These are phyloP conservation scores for Scolopax rusticola DNA, from an alignment of 2,797 vertebrate genomes.

Conservation along the genomic window DNA sequence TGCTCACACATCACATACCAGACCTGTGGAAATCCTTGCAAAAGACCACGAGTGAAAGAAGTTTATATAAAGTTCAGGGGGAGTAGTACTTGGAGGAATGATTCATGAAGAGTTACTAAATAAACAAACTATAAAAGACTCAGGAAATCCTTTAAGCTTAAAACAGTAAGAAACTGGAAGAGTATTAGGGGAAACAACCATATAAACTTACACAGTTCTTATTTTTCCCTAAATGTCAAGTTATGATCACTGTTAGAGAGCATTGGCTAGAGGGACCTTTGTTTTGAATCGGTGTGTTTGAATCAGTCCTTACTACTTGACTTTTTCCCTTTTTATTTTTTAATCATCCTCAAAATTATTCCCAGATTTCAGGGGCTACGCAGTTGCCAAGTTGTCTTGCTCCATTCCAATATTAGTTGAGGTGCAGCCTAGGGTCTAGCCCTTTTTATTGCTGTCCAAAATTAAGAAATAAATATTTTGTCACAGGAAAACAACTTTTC, in stretches of 20 bases:
- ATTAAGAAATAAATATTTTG: slow-evolving; percentile 20
- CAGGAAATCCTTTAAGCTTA: neutral
- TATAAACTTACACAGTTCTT: neutral
- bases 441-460: neutral
- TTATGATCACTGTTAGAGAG: neutral
- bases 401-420: neutral
- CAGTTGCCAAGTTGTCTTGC: neutral
- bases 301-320: neutral
- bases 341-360: neutral
- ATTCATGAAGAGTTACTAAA: neutral
- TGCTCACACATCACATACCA: neutral
- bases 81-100: neutral
- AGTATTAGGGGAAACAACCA: neutral
- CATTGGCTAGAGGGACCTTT: neutral
- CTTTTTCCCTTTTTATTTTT: too few relatives aligned
- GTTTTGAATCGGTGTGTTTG: neutral
- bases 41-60: neutral
- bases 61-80: neutral
- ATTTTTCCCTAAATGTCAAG: neutral
- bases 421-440: neutral
- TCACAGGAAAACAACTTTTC: neutral
- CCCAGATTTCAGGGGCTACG: neutral
- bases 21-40: neutral
- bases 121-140: neutral
- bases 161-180: neutral